These are phyloP conservation scores for Mola mola DNA, from an alignment of 2,113 vertebrate genomes.

Conservation along the genomic window DNA sequence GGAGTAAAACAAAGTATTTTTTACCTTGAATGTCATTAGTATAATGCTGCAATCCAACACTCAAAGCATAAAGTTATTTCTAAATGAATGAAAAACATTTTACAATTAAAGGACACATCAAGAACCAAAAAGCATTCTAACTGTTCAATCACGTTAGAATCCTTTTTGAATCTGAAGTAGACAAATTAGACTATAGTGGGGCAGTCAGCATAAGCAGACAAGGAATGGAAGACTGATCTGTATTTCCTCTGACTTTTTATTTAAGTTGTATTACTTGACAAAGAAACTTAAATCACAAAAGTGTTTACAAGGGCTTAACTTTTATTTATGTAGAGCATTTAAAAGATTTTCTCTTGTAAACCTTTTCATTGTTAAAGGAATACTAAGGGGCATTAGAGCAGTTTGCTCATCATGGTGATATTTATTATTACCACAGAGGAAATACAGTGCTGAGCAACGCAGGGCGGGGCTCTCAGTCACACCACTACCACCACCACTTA, in stretches of 20 bases:
- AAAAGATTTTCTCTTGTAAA: no score
- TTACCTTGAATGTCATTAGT: background rate
- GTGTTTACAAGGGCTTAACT: background rate
- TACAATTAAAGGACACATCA: background rate
- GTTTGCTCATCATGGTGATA: background rate
- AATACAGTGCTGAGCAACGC: conserved; percentile 76
- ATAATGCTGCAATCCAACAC: background rate
- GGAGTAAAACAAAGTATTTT: background rate
- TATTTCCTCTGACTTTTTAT: conserved; percentile 71
- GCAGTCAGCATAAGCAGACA: conserved; percentile 69
- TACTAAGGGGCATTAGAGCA: background rate
- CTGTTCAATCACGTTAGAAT: conserved; percentile 23
- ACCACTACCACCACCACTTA: conserved; percentile 93
- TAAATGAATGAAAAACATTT: background rate
- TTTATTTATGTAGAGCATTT: no score
- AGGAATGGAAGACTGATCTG: conserved; percentile 79
- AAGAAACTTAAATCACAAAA: background rate
- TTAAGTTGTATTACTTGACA: background rate
- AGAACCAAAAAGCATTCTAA: conserved; percentile 21
- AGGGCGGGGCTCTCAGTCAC: conserved; percentile 86
- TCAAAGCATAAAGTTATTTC: background rate
- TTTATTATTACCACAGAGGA: conserved; percentile 60
- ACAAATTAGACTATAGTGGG: conserved; percentile 48
- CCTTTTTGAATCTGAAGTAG: conserved; percentile 9
- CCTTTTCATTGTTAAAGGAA: no score